Evolutionary conservation across 92 coral and sea anemone species (phyloP), one percentile per base, ranked within the genome.

Genomic region (Hydrozoanthus gracilis): DNA sequence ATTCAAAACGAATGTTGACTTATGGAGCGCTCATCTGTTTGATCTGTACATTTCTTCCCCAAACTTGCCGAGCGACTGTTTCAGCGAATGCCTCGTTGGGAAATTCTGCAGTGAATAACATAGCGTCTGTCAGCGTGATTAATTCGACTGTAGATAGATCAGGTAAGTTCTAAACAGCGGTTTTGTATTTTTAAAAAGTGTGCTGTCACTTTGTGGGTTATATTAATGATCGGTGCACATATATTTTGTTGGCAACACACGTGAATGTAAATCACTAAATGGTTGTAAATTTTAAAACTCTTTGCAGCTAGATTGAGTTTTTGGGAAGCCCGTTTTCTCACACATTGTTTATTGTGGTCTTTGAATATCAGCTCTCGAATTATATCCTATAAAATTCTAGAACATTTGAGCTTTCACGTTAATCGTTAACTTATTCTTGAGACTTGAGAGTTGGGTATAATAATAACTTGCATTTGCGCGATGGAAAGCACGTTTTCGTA

Each of bases 11-110:
- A 80, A 10, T 49, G 49, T 17, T 51, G 74, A 65, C 51, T 11
- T 15, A 13, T 39, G 13, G 8, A 7, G 44, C 8, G 39, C 71
- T 3, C 3, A 54, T 44, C 16, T 47, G 44, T 48, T 6, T 64
- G 60, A 60, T 5, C 69, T 48, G 18, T 44, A 78, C 12, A 64
- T 3, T 62, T 47, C 20, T 16, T 80, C 85, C 58, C 1, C 17
- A 60, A 45, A 65, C 39, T 46, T 17, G 66, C 9, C 54, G 56
- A 8, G 82, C 82, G 69, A 56, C 49, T 45, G 39, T 73, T 80
- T 18, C 13, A 17, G 27, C 39, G 71, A 44, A 51, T 60, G 44
- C 55, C 17, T 72, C 48, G 62, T 54, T 77, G 35, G 85, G 20
- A 80, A 80, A 0, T 64, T 48, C 85, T n/a, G 5, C 73, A 48